Base-by-base conservation (phyloP, 2,113 vertebrate genomes). In the Balaenoptera acutorostrata region DNA sequence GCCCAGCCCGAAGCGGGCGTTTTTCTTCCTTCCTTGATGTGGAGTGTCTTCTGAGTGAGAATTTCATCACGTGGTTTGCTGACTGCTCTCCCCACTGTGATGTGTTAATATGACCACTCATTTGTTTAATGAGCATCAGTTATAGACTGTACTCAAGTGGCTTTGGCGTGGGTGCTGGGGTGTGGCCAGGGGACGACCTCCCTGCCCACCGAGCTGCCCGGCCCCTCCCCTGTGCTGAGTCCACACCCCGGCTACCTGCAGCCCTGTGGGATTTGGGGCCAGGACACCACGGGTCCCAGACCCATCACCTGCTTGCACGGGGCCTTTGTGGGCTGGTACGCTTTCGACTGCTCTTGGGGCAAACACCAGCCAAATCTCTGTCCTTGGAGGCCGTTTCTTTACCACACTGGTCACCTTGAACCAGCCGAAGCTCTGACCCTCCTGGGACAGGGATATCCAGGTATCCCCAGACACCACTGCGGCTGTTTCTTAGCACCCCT, bases 1-100 rank as follows among this genome's bases (percentile, higher is more conserved):
- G 36, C 9, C 36, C 20, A 9, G 84, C 23, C 1, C 2, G 0
- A 61, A 11, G 29, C 0, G 0, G 4, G 49, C 1, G 2, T 8
- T 17, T 18, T 4, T n/a, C 82, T 49, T 3, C 6, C 41, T 63
- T 33, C 31, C 78, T 17, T 3, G 23, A 4, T 2, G 66, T 14
- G 49, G 14, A 23, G 10, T 0, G 0, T 25, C 10, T 44, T 33
- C 36, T 46, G 20, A 15, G 7, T 31, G 39, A 17, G 72, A 14
- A 10, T 27, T 3, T 13, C 25, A 4, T 15, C 0, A 0, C 3
- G 0, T 0, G 21, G 0, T 63, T 39, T 63, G 80, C 52, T n/a
- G 71, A 17, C 2, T 20, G 59, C 14, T 46, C 39, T 21, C 72
- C 64, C 59, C 7, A 9, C 61, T 21, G 46, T 2, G 21, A 12